These are phyloP conservation scores for Variabilichromis moorii DNA, from an alignment of 2,113 vertebrate species.

Conservation along the genomic window DNA sequence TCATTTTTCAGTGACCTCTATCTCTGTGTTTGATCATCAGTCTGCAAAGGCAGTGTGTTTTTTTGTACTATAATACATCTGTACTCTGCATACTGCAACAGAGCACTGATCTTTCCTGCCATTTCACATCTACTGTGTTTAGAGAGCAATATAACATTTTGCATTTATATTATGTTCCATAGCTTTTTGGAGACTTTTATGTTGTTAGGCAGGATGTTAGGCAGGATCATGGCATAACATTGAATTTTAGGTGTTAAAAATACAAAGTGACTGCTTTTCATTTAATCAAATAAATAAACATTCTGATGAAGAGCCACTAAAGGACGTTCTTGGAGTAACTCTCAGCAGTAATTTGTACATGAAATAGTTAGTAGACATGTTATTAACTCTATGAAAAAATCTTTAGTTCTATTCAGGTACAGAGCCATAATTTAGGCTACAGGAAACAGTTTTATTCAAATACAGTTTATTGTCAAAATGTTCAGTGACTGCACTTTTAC, in stretches of 20 bases:
- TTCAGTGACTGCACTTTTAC: neutral
- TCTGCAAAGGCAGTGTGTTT: too few species aligned
- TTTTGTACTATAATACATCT: too few species aligned
- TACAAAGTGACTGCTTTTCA: neutral
- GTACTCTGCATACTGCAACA: too few species aligned
- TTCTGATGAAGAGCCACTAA: neutral
- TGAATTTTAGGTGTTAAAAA: neutral
- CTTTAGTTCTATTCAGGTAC: neutral
- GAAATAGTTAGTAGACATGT: neutral
- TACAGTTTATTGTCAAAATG: neutral
- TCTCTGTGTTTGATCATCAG: too few species aligned
- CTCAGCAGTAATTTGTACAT: neutral
- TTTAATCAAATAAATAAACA: neutral
- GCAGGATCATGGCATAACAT: neutral
- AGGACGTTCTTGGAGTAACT: neutral
- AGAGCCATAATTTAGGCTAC: neutral
- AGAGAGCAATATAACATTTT: neutral
- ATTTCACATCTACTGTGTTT: fast-evolving
- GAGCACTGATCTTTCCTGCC: too few species aligned
- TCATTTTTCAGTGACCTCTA: too few species aligned
- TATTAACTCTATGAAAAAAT: neutral
- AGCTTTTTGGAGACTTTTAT: neutral
- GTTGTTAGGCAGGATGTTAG: neutral
- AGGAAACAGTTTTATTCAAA: neutral
- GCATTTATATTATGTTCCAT: neutral